Percentiles rank a stretch among this genome's conserved stretches.
Conservation (phyloP, 2,888 invertebrate genomes). For the Mantis religiosa region DNA sequence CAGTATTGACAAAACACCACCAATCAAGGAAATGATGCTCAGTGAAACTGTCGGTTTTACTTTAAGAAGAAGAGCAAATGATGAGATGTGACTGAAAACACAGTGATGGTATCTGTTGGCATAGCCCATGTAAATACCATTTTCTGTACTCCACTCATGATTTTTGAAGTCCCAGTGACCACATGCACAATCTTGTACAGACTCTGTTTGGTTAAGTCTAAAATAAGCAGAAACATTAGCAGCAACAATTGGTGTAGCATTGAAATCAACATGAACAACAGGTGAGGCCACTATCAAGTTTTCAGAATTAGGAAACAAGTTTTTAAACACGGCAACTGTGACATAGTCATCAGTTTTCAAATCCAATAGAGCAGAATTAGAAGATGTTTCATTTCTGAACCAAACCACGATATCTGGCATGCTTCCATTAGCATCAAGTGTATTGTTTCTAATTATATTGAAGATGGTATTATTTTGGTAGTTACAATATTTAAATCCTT, state of each 20-base stretch:
- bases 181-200: background rate
- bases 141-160: background rate
- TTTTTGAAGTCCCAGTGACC: background rate
- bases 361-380: background rate
- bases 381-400: background rate
- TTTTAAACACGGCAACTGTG: background rate
- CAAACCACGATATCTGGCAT: background rate
- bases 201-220: background rate
- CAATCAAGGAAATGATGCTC: background rate
- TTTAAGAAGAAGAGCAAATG: background rate
- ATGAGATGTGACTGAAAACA: background rate
- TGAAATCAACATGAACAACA: background rate
- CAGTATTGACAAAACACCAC: background rate
- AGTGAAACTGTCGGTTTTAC: background rate
- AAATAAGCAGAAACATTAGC: background rate
- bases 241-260: background rate
- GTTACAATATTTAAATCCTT: background rate
- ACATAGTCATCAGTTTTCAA: background rate
- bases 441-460: background rate
- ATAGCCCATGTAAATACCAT: background rate
- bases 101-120: background rate
- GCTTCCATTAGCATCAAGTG: background rate
- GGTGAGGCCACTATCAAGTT: background rate
- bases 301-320: background rate
- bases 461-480: background rate